phyloP scores from a whole-genome alignment of 2,888 invertebrate species.

The Troglohyphantes excavatus region DNA sequence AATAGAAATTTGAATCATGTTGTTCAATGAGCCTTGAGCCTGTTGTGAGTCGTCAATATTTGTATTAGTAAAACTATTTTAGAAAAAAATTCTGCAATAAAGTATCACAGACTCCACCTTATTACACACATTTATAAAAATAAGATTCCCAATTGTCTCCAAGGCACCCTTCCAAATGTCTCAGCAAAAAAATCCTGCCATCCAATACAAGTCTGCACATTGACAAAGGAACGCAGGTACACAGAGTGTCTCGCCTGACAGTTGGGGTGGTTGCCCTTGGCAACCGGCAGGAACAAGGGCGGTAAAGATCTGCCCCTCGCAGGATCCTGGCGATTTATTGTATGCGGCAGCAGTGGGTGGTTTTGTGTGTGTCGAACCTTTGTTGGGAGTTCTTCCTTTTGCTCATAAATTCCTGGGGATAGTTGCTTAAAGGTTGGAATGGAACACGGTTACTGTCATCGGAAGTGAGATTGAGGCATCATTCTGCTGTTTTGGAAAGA shows the following conservation, averaged over 20 bases:
- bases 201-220: constrained; percentile 29
- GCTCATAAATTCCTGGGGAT: background rate
- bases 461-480: background rate
- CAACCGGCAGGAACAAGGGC: constrained; percentile 2
- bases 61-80: too few relatives aligned
- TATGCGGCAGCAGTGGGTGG: constrained; percentile 5
- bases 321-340: constrained; percentile 31
- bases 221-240: constrained; percentile 28
- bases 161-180: background rate
- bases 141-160: too few relatives aligned
- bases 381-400: background rate
- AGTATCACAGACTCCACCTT: background rate
- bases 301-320: background rate
- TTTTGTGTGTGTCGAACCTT: constrained; percentile 20
- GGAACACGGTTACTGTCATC: background rate
- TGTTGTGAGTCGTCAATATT: too few relatives aligned
- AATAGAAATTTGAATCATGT: too few relatives aligned
- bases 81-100: too few relatives aligned
- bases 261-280: constrained; percentile 35
- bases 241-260: constrained; percentile 18
- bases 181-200: background rate
- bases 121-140: background rate
- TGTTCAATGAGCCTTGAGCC: too few relatives aligned
- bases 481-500: background rate
- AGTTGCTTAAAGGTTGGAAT: background rate